Percentiles rank a stretch among this genome's conserved stretches.
Conservation (phyloP, 2,888 invertebrate species). For the Sialis fuliginosa region DNA sequence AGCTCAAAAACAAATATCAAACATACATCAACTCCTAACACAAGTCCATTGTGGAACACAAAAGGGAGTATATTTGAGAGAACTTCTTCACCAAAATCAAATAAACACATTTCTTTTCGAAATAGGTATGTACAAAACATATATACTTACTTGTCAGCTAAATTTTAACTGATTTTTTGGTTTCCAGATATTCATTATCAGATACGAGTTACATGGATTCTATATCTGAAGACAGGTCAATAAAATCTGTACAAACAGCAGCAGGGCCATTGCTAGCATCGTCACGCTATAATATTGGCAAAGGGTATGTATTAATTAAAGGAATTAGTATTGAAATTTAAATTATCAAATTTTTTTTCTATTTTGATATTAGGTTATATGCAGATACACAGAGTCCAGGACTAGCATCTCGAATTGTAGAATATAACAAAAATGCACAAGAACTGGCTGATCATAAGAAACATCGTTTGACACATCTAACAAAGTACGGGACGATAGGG, state of each 20-base stretch:
- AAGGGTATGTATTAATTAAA: slow-evolving; percentile 19
- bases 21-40: slow-evolving; percentile 3
- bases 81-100: background rate
- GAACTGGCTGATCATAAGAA: slow-evolving; percentile 11
- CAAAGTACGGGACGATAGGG: slow-evolving; percentile 26
- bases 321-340: background rate
- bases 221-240: slow-evolving; percentile 5
- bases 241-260: slow-evolving; percentile 19
- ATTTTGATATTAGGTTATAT: slow-evolving; percentile 17
- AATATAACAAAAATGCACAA: slow-evolving; percentile 22
- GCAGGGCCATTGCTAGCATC: slow-evolving; percentile 28
- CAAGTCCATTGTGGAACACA: background rate
- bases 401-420: slow-evolving; percentile 28
- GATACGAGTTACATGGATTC: slow-evolving; percentile 1
- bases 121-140: background rate
- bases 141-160: background rate
- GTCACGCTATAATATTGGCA: slow-evolving; percentile 27
- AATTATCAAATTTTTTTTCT: background rate
- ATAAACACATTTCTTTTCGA: no score
- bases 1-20: background rate
- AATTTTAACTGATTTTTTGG: background rate
- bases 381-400: slow-evolving; percentile 34
- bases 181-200: slow-evolving; percentile 4
- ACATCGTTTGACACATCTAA: slow-evolving; percentile 18
- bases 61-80: background rate